Evolutionary conservation across 2,888 invertebrate species (phyloP).

Genomic region (Mesochorus sp.): DNA sequence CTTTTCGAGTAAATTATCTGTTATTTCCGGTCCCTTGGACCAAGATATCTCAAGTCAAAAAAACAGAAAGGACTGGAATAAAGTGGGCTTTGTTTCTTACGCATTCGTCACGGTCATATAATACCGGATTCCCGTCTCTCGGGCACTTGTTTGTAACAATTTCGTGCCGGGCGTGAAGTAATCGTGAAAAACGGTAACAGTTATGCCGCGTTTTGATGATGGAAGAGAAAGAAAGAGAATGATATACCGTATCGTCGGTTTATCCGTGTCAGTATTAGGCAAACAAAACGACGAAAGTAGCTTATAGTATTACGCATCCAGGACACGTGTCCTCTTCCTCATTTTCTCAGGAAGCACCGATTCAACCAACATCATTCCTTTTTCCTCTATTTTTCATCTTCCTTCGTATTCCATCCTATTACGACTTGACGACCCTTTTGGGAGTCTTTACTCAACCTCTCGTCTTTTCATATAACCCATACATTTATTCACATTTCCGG

Average conservation of each 20-base stretch:
- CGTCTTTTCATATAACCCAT: too few relatives aligned
- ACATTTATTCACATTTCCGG: too few relatives aligned
- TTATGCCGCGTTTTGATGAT: background rate
- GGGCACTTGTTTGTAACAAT: background rate
- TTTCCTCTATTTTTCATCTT: conserved; percentile 3
- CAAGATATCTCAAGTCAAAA: too few relatives aligned
- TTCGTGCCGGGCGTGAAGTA: background rate
- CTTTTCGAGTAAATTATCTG: conserved; percentile 11
- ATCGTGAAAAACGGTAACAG: background rate
- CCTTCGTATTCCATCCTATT: conserved; percentile 33
- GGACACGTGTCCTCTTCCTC: conserved; percentile 19
- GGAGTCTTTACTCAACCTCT: too few relatives aligned
- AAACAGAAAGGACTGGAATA: too few relatives aligned
- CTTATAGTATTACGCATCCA: conserved; percentile 38
- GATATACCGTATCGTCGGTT: too few relatives aligned
- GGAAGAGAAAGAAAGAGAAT: background rate
- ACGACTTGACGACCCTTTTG: too few relatives aligned
- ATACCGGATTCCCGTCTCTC: background rate
- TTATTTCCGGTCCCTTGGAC: background rate
- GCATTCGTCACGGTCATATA: conserved; percentile 4
- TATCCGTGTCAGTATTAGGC: conserved; percentile 4
- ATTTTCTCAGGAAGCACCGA: background rate
- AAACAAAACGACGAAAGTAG: conserved; percentile 26
- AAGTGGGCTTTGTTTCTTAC: background rate
- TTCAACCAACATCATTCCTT: conserved; percentile 3